Percentiles rank a stretch among this genome's conserved stretches.
These are phyloP conservation scores for Pangasius larnaudii DNA, from an alignment of 2,797 vertebrate species.

Conservation along the genomic window DNA sequence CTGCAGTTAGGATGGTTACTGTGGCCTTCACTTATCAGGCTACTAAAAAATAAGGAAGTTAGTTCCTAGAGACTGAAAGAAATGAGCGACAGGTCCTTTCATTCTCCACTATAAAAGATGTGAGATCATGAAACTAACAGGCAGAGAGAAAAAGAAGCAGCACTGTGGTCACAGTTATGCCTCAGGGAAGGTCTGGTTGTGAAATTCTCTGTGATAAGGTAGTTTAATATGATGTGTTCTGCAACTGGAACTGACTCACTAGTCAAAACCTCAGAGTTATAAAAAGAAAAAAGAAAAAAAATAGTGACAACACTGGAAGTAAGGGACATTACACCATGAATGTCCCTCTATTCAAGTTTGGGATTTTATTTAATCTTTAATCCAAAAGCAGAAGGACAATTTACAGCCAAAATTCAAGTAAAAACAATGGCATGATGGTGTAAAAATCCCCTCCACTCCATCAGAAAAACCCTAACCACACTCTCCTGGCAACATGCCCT, in stretches of 20 bases:
- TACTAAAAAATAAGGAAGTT: slow-evolving; percentile 62
- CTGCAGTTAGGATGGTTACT: slow-evolving; percentile 57
- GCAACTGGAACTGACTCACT: slow-evolving; percentile 21
- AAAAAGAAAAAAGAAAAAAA: background rate
- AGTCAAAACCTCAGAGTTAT: background rate
- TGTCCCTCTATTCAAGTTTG: slow-evolving; percentile 2
- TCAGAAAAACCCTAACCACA: slow-evolving; percentile 9
- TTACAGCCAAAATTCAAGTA: background rate
- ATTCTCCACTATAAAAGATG: background rate
- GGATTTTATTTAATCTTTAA: background rate
- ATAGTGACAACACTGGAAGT: background rate
- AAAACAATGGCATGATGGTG: background rate
- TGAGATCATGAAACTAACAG: slow-evolving; percentile 22
- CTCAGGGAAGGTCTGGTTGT: slow-evolving; percentile 28
- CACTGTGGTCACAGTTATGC: slow-evolving; percentile 38
- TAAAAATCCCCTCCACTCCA: slow-evolving; percentile 10
- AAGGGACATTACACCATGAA: background rate
- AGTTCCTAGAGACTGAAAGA: slow-evolving; percentile 27
- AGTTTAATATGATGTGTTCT: slow-evolving; percentile 38
- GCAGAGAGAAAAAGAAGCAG: background rate
- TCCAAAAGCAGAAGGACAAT: background rate
- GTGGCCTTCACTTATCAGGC: slow-evolving; percentile 47
- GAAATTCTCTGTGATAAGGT: slow-evolving; percentile 35
- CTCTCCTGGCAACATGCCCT: background rate
- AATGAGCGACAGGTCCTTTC: background rate